phyloP scores from a whole-genome alignment of 1,140 invertebrate species.

The Caerostris extrusa region DNA sequence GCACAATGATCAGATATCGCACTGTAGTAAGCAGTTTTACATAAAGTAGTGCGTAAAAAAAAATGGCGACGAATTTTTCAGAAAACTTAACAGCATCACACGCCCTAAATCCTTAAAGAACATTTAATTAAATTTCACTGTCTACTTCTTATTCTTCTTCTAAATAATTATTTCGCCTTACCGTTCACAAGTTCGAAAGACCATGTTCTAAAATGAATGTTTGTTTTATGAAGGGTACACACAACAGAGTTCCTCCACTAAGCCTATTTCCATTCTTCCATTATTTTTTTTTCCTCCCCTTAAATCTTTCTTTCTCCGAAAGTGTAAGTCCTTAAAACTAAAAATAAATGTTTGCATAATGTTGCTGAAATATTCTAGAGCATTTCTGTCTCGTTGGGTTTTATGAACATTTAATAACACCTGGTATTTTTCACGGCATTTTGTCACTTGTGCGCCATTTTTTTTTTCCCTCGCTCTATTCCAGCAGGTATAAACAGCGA shows the following conservation, averaged over 20 bases:
- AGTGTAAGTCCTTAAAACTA: background rate
- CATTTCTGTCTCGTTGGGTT: background rate
- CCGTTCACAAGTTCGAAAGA: background rate
- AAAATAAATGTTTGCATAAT: slow-evolving; percentile 61
- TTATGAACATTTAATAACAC: slow-evolving; percentile 44
- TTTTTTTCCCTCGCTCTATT: background rate
- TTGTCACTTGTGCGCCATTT: slow-evolving; percentile 14
- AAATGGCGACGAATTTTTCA: slow-evolving; percentile 44
- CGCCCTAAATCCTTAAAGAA: background rate
- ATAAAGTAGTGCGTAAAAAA: slow-evolving; percentile 33
- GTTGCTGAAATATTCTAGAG: slow-evolving; percentile 1
- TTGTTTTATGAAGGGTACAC: slow-evolving; percentile 53
- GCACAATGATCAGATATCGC: slow-evolving; percentile 52
- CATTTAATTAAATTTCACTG: slow-evolving; percentile 68
- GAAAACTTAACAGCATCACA: background rate
- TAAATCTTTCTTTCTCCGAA: background rate
- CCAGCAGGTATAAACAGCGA: background rate
- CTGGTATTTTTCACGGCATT: slow-evolving; percentile 23
- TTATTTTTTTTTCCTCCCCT: background rate
- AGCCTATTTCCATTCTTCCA: background rate
- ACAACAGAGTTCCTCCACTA: slow-evolving; percentile 1
- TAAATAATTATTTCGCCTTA: slow-evolving; percentile 61
- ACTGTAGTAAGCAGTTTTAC: background rate
- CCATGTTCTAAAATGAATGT: slow-evolving; percentile 48
- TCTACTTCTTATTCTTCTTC: background rate